A percentile compares a stretch with the other conserved stretches of the same genome.
Conservation (phyloP, 2,888 invertebrate genomes). For the Pyrocoelia pectoralis region DNA sequence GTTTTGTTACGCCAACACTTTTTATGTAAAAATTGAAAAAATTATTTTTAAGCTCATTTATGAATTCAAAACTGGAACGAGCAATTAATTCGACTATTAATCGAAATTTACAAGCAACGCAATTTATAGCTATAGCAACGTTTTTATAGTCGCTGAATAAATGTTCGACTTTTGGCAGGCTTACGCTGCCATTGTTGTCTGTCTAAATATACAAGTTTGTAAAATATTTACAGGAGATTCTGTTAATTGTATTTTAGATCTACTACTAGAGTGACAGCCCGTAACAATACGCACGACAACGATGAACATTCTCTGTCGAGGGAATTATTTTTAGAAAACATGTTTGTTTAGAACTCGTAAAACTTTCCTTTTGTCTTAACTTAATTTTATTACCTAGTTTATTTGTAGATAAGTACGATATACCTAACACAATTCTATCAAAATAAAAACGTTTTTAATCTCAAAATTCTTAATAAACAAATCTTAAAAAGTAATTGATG, state of each 20-base stretch:
- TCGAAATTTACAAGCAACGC: slow-evolving; percentile 2
- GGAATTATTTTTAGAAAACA: slow-evolving; percentile 44
- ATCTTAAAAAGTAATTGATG: slow-evolving; percentile 36
- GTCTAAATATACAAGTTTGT: slow-evolving; percentile 40
- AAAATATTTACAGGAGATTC: slow-evolving; percentile 41
- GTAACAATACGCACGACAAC: slow-evolving; percentile 41
- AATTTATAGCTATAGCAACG: slow-evolving; percentile 23
- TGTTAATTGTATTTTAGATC: slow-evolving; percentile 45
- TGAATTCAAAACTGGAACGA: background rate
- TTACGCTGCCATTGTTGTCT: slow-evolving; percentile 34
- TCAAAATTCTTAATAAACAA: slow-evolving; percentile 26
- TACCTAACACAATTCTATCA: slow-evolving; percentile 32
- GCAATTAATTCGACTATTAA: slow-evolving; percentile 1
- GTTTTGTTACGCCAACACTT: slow-evolving; percentile 17
- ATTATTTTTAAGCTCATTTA: background rate
- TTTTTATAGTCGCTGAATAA: slow-evolving; percentile 27
- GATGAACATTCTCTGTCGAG: slow-evolving; percentile 31
- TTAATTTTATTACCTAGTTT: slow-evolving; percentile 38
- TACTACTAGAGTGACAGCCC: slow-evolving; percentile 42
- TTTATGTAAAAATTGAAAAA: too few relatives aligned
- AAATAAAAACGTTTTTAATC: slow-evolving; percentile 6
- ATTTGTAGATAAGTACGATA: slow-evolving; percentile 41
- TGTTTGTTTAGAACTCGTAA: slow-evolving; percentile 37
- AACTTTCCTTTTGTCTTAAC: slow-evolving; percentile 33
- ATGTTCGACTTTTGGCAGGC: slow-evolving; percentile 29